phyloP scores from a whole-genome alignment of 1,140 invertebrate species.

The Gonioctena quinquepunctata region DNA sequence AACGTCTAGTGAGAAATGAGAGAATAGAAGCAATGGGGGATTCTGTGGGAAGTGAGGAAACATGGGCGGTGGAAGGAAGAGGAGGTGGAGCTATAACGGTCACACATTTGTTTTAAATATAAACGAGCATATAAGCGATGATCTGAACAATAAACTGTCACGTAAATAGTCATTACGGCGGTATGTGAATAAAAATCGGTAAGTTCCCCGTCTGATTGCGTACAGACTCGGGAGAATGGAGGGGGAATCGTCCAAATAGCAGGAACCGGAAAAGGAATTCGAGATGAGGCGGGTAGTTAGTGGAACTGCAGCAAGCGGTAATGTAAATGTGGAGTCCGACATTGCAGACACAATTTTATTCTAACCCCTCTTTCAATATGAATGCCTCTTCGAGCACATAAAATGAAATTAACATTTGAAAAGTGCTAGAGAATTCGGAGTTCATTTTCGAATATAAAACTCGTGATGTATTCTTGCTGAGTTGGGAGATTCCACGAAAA shows the following conservation, averaged over 20 bases:
- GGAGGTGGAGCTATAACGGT: too few relatives aligned
- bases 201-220: neutral
- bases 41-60: too few relatives aligned
- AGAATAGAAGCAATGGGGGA: too few relatives aligned
- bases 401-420: neutral
- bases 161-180: too few relatives aligned
- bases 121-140: too few relatives aligned
- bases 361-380: neutral
- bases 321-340: neutral
- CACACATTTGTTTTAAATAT: too few relatives aligned
- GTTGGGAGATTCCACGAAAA: neutral
- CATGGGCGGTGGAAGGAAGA: too few relatives aligned
- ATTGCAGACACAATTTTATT: neutral
- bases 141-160: too few relatives aligned
- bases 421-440: neutral
- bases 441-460: neutral
- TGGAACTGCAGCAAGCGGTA: neutral
- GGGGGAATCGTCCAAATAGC: neutral
- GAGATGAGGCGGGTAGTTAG: slow-evolving; percentile 2
- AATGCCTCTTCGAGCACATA: neutral
- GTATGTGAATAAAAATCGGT: too few relatives aligned
- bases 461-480: neutral
- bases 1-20: too few relatives aligned
- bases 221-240: neutral
- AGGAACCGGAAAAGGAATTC: slow-evolving; percentile 6